Percentiles rank a stretch among this genome's conserved stretches.
Evolutionary conservation across 2,888 invertebrate genomes (phyloP).

Genomic region (Argyresthia albistria): DNA sequence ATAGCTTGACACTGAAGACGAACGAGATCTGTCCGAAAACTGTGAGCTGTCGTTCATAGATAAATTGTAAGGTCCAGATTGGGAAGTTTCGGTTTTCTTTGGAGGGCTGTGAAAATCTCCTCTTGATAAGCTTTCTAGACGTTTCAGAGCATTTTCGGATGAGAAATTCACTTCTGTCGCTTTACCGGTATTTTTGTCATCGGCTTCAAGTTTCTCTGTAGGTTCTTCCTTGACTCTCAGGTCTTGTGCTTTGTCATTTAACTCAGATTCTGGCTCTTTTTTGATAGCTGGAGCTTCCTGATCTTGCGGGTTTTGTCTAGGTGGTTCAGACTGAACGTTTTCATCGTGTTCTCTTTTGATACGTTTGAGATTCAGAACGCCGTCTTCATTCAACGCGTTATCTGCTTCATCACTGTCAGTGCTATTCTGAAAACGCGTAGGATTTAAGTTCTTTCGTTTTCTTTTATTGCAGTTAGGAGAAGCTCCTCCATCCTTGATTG

Average conservation of each 20-base stretch:
- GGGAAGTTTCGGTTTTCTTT: conserved; percentile 33
- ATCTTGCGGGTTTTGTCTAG: background rate
- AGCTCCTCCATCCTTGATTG: conserved; percentile 60
- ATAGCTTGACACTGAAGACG: conserved; percentile 74
- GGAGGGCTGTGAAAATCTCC: conserved; percentile 76
- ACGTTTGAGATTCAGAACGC: conserved; percentile 45
- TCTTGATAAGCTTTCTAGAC: conserved; percentile 85
- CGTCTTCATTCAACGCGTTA: conserved; percentile 32
- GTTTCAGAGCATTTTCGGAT: conserved; percentile 79
- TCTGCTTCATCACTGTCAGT: conserved; percentile 26
- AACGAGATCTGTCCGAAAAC: conserved; percentile 66
- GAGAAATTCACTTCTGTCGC: conserved; percentile 37
- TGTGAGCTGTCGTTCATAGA: conserved; percentile 50
- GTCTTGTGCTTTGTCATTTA: conserved; percentile 36
- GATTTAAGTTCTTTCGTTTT: conserved; percentile 91
- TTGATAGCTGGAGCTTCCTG: conserved; percentile 19
- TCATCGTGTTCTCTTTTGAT: conserved; percentile 39
- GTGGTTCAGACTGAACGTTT: background rate
- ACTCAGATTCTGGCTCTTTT: conserved; percentile 35
- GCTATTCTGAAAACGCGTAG: conserved; percentile 80
- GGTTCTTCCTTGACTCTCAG: conserved; percentile 52
- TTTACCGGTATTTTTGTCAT: conserved; percentile 9
- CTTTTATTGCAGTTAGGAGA: conserved; percentile 79
- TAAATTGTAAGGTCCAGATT: conserved; percentile 42
- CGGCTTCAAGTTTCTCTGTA: conserved; percentile 31